Conservation (phyloP, 64 coral and sea anemone species). For the Stichodactyla mertensii region DNA sequence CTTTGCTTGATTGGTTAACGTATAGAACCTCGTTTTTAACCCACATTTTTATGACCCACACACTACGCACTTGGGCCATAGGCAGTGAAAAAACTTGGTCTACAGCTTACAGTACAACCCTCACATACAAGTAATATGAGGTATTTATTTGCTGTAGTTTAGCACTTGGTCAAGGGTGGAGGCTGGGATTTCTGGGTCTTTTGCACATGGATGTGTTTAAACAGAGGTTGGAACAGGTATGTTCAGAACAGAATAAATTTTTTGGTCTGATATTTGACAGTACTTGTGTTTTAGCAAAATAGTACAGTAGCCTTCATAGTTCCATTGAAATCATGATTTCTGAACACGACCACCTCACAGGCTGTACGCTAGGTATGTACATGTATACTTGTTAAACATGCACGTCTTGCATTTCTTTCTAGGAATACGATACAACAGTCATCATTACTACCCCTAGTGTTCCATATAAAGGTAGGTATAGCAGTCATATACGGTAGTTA, state of each 20-base stretch:
- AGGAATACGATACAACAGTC: slow-evolving; percentile 86
- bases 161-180: slow-evolving; percentile 93
- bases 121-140: neutral
- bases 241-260: neutral
- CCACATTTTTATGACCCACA: too few species aligned
- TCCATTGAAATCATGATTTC: too few species aligned
- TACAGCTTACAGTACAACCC: neutral
- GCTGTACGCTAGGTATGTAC: too few species aligned
- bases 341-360: too few species aligned
- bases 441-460: slow-evolving; percentile 92
- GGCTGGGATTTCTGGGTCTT: slow-evolving; percentile 87
- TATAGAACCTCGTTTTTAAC: too few species aligned
- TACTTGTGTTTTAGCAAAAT: too few species aligned
- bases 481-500: too few species aligned
- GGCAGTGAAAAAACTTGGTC: too few species aligned
- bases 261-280: too few species aligned
- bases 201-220: slow-evolving; percentile 98
- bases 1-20: too few species aligned
- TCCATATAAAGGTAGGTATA: slow-evolving; percentile 84
- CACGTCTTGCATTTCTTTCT: neutral
- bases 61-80: too few species aligned
- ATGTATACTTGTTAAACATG: neutral
- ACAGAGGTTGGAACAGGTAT: slow-evolving; percentile 91
- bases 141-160: slow-evolving; percentile 38
- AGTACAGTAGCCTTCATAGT: too few species aligned